Percentiles rank a stretch among this genome's conserved stretches.
phyloP scores from a whole-genome alignment of 2,113 vertebrate species.

The Forbesichthys agassizii region DNA sequence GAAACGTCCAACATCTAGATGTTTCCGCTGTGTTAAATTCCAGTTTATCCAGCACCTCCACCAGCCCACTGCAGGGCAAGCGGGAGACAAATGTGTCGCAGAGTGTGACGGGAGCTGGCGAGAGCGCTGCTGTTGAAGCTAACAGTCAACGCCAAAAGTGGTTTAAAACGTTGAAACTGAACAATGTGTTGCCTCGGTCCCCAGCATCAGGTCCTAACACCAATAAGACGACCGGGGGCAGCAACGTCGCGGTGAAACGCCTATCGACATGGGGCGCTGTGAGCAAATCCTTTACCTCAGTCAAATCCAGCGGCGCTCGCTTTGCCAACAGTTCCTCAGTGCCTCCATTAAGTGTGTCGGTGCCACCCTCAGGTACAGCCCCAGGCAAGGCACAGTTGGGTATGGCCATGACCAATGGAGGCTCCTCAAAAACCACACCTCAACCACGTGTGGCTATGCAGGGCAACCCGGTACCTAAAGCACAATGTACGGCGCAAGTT shows the following conservation, averaged over 20 bases:
- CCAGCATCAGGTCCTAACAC: conserved; percentile 26
- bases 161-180: conserved; percentile 47
- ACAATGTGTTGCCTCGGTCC: conserved; percentile 44
- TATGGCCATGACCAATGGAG: conserved; percentile 44
- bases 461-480: conserved; percentile 30
- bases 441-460: conserved; percentile 53
- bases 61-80: conserved; percentile 32
- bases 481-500: conserved; percentile 31
- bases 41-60: conserved; percentile 8
- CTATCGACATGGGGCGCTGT: conserved; percentile 21
- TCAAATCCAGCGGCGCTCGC: conserved; percentile 35
- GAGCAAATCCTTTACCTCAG: conserved; percentile 37
- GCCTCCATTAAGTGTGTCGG: conserved; percentile 53
- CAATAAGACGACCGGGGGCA: conserved; percentile 17
- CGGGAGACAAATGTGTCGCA: conserved; percentile 28
- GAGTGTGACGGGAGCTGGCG: conserved; percentile 4
- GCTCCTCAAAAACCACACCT: conserved; percentile 36
- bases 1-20: conserved; percentile 6
- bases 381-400: conserved; percentile 17
- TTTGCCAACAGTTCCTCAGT: conserved; percentile 55
- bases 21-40: background rate
- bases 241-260: conserved; percentile 19
- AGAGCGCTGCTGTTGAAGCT: conserved; percentile 2
- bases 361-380: conserved; percentile 16
- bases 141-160: conserved; percentile 41